Percentiles rank a stretch among this genome's conserved stretches.
Conservation (phyloP, 2,113 vertebrate species). For the Myiozetetes cayanensis region DNA sequence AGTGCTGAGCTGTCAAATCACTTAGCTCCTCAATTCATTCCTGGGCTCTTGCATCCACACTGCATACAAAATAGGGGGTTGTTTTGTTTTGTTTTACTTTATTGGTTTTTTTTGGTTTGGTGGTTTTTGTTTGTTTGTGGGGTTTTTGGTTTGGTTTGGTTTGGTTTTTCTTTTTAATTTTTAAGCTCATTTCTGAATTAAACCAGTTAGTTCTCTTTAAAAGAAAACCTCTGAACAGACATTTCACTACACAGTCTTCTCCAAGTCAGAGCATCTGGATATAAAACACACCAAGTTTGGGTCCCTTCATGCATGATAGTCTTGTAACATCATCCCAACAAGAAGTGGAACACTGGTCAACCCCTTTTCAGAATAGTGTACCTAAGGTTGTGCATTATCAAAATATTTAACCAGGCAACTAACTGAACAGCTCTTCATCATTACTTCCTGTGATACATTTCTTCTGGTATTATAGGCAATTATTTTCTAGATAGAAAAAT, state of each 20-base stretch:
- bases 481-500: neutral
- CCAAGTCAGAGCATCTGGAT: neutral
- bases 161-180: neutral
- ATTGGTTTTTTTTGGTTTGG: neutral
- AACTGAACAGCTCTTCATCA: neutral
- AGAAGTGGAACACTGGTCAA: neutral
- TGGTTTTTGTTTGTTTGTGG: too few species aligned
- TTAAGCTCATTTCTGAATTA: neutral
- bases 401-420: neutral
- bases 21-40: neutral
- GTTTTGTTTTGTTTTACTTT: too few species aligned
- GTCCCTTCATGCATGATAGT: neutral
- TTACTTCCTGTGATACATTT: neutral
- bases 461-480: neutral
- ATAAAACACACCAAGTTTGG: neutral
- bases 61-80: neutral
- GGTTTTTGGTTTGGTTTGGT: neutral
- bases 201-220: neutral
- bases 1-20: neutral
- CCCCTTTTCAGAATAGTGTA: neutral
- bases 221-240: neutral
- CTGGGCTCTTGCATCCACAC: neutral
- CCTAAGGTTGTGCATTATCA: neutral
- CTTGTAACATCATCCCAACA: neutral
- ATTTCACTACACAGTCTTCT: neutral